Percentiles rank a stretch among this genome's conserved stretches.
Conservation (phyloP, 2,797 vertebrate species). For the Momotus momota region DNA sequence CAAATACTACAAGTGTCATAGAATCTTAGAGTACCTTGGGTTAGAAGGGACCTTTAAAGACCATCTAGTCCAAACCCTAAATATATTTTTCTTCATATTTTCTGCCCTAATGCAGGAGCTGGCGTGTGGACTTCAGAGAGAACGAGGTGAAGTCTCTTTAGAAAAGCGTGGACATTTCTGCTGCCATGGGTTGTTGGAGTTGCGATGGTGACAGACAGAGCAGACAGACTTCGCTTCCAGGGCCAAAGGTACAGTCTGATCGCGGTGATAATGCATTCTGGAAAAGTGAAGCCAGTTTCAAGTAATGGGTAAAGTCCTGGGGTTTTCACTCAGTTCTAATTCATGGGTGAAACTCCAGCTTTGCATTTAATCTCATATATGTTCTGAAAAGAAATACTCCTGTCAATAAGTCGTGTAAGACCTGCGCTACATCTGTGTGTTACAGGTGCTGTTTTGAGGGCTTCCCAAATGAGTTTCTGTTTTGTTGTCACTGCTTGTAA, state of each 20-base stretch:
- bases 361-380: neutral
- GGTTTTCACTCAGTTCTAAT: neutral
- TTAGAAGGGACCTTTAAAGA: neutral
- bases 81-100: neutral
- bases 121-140: neutral
- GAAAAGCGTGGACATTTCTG: neutral
- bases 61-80: neutral
- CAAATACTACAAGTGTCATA: neutral
- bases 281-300: neutral
- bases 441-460: neutral
- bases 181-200: neutral
- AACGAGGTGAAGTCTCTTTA: neutral
- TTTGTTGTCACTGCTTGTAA: neutral
- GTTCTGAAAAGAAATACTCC: neutral
- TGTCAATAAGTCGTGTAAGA: neutral
- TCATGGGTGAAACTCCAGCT: neutral
- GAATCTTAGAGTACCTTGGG: neutral
- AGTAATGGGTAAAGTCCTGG: neutral
- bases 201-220: neutral
- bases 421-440: neutral
- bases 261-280: neutral
- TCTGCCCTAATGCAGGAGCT: neutral
- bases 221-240: neutral
- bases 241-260: neutral
- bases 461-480: neutral